Evolutionary conservation across 1,140 invertebrate species (phyloP).

Genomic region (Drosophila neocordata): DNA sequence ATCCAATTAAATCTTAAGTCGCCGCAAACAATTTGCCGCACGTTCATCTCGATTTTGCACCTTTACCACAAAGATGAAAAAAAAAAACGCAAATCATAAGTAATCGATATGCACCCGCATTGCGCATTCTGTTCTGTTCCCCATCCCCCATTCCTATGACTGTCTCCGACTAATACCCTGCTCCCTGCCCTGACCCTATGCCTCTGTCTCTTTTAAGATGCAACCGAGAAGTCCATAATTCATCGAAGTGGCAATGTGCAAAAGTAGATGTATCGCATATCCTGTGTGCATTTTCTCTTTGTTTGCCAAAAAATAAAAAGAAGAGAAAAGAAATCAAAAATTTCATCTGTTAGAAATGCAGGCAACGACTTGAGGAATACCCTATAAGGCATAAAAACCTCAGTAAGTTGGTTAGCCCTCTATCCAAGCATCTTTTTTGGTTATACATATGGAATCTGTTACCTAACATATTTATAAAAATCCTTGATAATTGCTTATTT

Average conservation of each 20-base stretch:
- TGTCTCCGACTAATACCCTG: too few relatives aligned
- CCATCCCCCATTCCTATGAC: not conserved
- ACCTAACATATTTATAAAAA: too few relatives aligned
- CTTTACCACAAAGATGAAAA: conserved; percentile 47
- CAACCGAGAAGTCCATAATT: conserved; percentile 61
- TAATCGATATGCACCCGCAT: conserved; percentile 79
- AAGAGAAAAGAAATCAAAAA: conserved; percentile 1
- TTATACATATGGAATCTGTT: too few relatives aligned
- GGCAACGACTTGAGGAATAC: not conserved
- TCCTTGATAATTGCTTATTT: too few relatives aligned
- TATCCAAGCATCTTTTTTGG: too few relatives aligned
- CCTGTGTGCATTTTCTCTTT: conserved; percentile 58
- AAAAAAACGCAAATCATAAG: conserved; percentile 72
- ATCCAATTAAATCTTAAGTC: conserved; percentile 78
- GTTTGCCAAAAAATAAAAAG: conserved; percentile 48
- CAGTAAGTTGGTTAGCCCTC: too few relatives aligned
- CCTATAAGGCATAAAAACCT: too few relatives aligned
- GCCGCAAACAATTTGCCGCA: conserved; percentile 60
- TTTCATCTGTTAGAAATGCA: not conserved
- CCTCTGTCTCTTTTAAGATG: conserved; percentile 49
- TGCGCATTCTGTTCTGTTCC: conserved; percentile 2
- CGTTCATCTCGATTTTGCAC: conserved; percentile 68
- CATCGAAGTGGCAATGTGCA: conserved; percentile 73
- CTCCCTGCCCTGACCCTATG: not conserved
- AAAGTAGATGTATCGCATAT: conserved; percentile 80